Percentiles rank a stretch among this genome's conserved stretches.
These are phyloP conservation scores for Eilema caniola DNA, from an alignment of 2,888 invertebrate genomes.

Conservation along the genomic window DNA sequence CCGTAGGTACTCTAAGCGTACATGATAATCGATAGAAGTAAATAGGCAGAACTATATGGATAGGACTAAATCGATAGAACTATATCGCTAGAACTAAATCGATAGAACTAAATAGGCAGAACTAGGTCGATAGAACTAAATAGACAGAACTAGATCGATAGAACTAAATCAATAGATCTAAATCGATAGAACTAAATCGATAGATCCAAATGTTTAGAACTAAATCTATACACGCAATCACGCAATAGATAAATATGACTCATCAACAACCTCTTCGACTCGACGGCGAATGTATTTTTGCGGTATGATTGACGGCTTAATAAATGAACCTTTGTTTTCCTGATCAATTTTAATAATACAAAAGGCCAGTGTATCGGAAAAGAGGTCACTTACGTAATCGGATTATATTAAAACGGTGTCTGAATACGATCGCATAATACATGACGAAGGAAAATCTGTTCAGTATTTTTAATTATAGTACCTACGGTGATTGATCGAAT, in stretches of 20 bases:
- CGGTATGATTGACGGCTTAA: neutral
- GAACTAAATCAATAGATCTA: too few species aligned
- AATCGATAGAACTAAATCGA: too few species aligned
- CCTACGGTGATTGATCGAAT: neutral
- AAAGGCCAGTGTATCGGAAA: constrained; percentile 21
- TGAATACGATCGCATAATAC: constrained; percentile 21
- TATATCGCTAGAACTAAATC: too few species aligned
- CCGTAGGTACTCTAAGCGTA: too few species aligned
- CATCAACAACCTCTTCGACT: neutral
- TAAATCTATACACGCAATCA: neutral
- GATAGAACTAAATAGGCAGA: too few species aligned
- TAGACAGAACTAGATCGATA: too few species aligned
- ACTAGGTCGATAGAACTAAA: too few species aligned
- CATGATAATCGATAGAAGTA: too few species aligned
- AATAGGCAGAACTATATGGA: too few species aligned
- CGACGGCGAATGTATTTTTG: neutral
- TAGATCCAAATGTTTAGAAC: too few species aligned
- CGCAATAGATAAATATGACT: neutral
- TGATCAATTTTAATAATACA: constrained; percentile 24
- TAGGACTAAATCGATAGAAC: too few species aligned
- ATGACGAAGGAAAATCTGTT: constrained; percentile 20
- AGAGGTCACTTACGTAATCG: constrained; percentile 31
- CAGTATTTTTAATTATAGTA: neutral
- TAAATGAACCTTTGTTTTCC: constrained; percentile 7
- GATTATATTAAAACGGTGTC: constrained; percentile 33